Evolutionary conservation across 2,888 invertebrate genomes (phyloP).

Genomic region (Epinotia ramella): DNA sequence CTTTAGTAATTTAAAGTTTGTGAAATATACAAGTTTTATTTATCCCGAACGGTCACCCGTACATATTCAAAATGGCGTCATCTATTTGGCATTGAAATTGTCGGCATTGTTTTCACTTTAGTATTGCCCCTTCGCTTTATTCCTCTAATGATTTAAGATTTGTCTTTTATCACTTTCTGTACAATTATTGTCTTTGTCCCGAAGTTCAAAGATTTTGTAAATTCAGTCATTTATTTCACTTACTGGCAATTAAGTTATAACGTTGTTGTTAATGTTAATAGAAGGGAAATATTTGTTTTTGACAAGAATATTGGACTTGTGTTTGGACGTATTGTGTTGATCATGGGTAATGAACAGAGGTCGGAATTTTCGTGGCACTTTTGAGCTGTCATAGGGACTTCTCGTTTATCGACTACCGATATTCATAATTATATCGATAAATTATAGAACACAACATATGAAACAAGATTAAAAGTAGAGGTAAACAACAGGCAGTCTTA

Average conservation of each 20-base stretch:
- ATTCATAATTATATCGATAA: no score
- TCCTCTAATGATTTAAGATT: slow-evolving; percentile 23
- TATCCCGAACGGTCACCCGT: background rate
- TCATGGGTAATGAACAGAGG: no score
- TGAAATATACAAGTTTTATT: background rate
- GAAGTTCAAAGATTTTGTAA: slow-evolving; percentile 11
- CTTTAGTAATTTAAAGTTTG: background rate
- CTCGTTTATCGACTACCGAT: no score
- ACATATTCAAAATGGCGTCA: slow-evolving; percentile 2
- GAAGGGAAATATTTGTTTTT: background rate
- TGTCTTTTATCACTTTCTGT: slow-evolving; percentile 25
- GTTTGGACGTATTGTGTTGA: no score
- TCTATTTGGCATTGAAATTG: slow-evolving; percentile 26
- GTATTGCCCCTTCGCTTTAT: slow-evolving; percentile 14
- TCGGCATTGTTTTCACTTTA: slow-evolving; percentile 30
- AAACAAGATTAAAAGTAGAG: no score
- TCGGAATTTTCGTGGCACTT: no score
- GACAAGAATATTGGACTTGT: no score
- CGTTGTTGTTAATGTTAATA: background rate
- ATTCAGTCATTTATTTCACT: background rate
- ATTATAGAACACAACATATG: no score
- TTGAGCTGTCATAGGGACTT: no score
- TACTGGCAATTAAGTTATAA: background rate
- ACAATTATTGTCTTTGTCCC: slow-evolving; percentile 14
- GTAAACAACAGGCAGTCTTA: no score